Evolutionary conservation across 1,140 invertebrate genomes (phyloP).

Genomic region (Caenorhabditis briggsae): DNA sequence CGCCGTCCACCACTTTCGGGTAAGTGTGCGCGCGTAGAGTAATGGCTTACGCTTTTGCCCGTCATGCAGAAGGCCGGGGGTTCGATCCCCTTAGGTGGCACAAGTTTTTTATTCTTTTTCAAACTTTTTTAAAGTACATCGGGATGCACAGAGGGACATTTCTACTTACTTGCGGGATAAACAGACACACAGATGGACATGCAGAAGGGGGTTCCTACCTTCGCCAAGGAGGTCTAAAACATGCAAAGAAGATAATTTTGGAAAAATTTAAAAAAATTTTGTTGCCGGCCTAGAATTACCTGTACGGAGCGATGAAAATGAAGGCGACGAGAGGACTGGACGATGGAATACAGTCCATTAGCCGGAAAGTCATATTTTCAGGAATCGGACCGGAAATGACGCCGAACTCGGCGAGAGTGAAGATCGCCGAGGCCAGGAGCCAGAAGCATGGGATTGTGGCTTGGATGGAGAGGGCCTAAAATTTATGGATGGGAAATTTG

Average conservation of each 20-base stretch:
- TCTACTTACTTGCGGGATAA: too few relatives aligned
- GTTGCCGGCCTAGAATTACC: background rate
- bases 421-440: background rate
- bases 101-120: background rate
- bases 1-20: background rate
- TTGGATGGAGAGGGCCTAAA: slow-evolving; percentile 22
- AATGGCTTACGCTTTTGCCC: background rate
- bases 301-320: slow-evolving; percentile 35
- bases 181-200: too few relatives aligned
- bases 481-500: background rate
- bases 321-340: slow-evolving; percentile 13
- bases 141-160: too few relatives aligned
- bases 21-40: background rate
- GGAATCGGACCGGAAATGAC: slow-evolving; percentile 13
- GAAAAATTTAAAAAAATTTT: background rate
- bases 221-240: too few relatives aligned
- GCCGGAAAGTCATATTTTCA: slow-evolving; percentile 10
- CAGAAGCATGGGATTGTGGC: slow-evolving; percentile 15
- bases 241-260: too few relatives aligned
- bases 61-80: background rate
- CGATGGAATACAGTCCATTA: slow-evolving; percentile 25
- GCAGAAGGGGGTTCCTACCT: too few relatives aligned
- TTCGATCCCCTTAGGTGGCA: background rate
- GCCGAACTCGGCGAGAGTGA: slow-evolving; percentile 9
- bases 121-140: too few relatives aligned